Percentiles rank a stretch among this genome's conserved stretches.
Conservation (phyloP, 1,140 invertebrate genomes). For the Asbolus verrucosus region DNA sequence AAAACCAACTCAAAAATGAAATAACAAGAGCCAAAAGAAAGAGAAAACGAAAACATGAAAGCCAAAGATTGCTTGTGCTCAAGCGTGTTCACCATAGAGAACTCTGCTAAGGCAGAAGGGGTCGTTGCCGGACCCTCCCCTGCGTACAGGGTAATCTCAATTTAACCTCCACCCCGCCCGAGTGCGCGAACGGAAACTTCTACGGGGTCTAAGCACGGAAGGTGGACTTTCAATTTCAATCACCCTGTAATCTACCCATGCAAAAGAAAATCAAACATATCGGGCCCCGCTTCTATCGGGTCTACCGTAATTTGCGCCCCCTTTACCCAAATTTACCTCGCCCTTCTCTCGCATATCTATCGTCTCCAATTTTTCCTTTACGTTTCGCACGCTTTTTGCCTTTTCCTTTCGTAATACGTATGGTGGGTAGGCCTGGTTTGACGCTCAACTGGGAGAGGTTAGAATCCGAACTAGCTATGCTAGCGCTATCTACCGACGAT, state of each 20-base stretch:
- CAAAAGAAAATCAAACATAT: slow-evolving; percentile 61
- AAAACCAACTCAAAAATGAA: slow-evolving; percentile 36
- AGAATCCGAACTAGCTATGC: slow-evolving; percentile 30
- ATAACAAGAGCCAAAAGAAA: slow-evolving; percentile 44
- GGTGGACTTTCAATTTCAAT: neutral
- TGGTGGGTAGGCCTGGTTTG: slow-evolving; percentile 1
- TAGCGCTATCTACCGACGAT: neutral
- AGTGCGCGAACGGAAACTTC: too few species aligned
- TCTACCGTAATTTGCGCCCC: slow-evolving; percentile 34
- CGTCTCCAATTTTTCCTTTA: slow-evolving; percentile 9
- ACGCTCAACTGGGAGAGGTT: slow-evolving; percentile 12
- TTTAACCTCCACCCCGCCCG: neutral
- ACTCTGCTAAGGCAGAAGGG: too few species aligned
- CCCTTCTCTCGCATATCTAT: slow-evolving; percentile 1
- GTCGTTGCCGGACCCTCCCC: slow-evolving; percentile 14
- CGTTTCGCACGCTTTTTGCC: slow-evolving; percentile 11
- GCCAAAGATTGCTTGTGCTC: slow-evolving; percentile 61
- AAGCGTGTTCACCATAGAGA: slow-evolving; percentile 36
- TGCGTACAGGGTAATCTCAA: slow-evolving; percentile 29
- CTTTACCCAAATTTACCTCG: slow-evolving; percentile 21
- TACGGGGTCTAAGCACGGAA: neutral
- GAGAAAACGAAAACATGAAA: slow-evolving; percentile 49
- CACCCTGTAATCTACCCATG: slow-evolving; percentile 47
- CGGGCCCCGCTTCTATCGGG: slow-evolving; percentile 58
- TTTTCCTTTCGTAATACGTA: slow-evolving; percentile 7